phyloP scores from a whole-genome alignment of 2,113 vertebrate species.

The Bagarius yarrelli region DNA sequence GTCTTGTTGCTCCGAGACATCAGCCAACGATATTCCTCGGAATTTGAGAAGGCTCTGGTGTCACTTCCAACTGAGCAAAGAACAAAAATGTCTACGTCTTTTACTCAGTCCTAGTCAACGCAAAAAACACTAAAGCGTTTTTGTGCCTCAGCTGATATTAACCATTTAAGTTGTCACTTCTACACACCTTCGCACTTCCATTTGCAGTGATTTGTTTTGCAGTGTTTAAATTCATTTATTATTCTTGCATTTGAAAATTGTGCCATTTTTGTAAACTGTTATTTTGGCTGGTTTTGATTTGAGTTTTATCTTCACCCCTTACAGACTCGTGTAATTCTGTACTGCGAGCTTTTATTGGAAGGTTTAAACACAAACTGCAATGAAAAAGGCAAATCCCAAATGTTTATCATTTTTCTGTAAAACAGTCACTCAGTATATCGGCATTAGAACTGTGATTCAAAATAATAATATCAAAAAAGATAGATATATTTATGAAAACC shows the following conservation, averaged over 20 bases:
- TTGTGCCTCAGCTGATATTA: background rate
- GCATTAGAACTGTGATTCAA: background rate
- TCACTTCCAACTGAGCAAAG: constrained; percentile 74
- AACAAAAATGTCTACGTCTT: constrained; percentile 58
- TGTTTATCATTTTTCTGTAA: background rate
- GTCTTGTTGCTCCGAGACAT: constrained; percentile 70
- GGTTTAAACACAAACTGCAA: constrained; percentile 39
- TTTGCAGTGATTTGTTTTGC: constrained; percentile 15
- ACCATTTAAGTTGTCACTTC: constrained; percentile 7
- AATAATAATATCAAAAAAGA: background rate
- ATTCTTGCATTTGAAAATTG: constrained; percentile 45
- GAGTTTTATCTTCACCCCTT: constrained; percentile 9
- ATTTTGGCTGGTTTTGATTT: background rate
- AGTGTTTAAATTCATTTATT: constrained; percentile 52
- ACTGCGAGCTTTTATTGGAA: constrained; percentile 37
- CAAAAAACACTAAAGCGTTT: background rate
- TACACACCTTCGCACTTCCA: constrained; percentile 45
- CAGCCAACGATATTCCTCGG: constrained; percentile 66
- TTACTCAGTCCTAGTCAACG: constrained; percentile 60
- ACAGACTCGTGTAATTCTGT: constrained; percentile 37
- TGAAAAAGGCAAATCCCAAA: constrained; percentile 38
- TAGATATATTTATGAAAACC: background rate
- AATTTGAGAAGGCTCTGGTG: constrained; percentile 72
- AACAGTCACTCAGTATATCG: background rate
- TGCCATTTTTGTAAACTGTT: constrained; percentile 19